Conservation (phyloP, 2,113 vertebrate genomes). For the Gasterosteus nipponicus region DNA sequence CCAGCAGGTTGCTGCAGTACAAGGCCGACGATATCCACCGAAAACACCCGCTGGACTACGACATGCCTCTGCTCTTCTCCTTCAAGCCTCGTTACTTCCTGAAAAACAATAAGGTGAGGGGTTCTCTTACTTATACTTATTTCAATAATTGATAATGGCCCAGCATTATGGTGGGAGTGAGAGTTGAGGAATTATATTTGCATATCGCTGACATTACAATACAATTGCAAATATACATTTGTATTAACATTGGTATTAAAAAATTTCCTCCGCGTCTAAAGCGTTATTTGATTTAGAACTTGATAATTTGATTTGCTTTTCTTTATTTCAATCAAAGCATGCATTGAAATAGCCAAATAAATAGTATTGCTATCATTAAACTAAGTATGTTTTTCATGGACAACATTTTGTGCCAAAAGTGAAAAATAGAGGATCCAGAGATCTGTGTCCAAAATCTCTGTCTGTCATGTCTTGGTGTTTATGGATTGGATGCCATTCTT, state of each 20-base stretch:
- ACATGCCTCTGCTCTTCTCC: constrained; percentile 94
- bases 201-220: neutral
- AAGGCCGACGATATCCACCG: constrained; percentile 97
- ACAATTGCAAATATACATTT: neutral
- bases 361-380: neutral
- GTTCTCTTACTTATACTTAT: neutral
- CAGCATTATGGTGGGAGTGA: neutral
- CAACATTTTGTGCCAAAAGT: neutral
- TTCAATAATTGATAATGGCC: neutral
- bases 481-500: neutral
- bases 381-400: neutral
- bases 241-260: neutral
- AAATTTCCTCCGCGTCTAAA: neutral
- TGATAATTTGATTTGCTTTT: neutral
- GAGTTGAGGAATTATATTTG: neutral
- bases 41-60: constrained; percentile 93
- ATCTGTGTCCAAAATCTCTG: neutral
- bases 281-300: neutral
- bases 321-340: neutral
- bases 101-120: constrained; percentile 92
- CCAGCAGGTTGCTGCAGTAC: constrained; percentile 92
- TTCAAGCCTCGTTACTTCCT: constrained; percentile 95
- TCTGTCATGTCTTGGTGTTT: neutral
- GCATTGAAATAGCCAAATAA: neutral
- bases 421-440: neutral